Evolutionary conservation across 2,113 vertebrate species (phyloP), one percentile per base, ranked within the genome.

Genomic region (Forbesichthys agassizii): DNA sequence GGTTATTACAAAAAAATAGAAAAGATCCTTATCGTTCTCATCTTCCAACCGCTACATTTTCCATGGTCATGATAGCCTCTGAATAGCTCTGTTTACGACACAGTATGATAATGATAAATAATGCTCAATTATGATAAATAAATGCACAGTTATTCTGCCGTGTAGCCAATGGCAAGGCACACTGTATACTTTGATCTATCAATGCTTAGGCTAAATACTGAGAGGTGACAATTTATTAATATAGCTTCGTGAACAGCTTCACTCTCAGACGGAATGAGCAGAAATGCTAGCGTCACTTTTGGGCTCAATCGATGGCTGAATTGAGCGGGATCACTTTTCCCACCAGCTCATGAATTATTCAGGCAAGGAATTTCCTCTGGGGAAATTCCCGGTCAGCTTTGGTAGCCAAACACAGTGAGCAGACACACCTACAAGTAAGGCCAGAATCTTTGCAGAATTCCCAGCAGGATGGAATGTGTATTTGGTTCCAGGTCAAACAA

Each of bases 261-360:
- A 56, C 54, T 58, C 42, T 55, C 9, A 14, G 56, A 11, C 20
- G 56, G 10, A 66, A 58, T 60, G 82, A 76, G 76, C 65, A 71
- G 72, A 71, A 71, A 68, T 33, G 58, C 71, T 71, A 71, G 71
- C 74, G 61, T 64, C 78, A 75, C 79, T 78, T 71, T 64, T 66
- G 75, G 14, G 52, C 66, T 48, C n/a, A 78, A 84, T 89, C 76
- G 62, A 88, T 85, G 74, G 72, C 75, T 83, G 73, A 80, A 78
- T 61, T 61, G 66, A 74, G 74, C 58, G 73, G 77, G 82, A 86
- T 88, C 77, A 67, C 82, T 88, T 88, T 88, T 86, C 82, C 80
- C 84, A 84, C 80, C 82, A 84, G 88, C 80, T 90, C 77, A 57
- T 90, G 86, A 90, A 90, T 90, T 85, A 88, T 90, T 88, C 86